Evolutionary conservation across 1,140 invertebrate species (phyloP).

Genomic region (Drosophila melanogaster): DNA sequence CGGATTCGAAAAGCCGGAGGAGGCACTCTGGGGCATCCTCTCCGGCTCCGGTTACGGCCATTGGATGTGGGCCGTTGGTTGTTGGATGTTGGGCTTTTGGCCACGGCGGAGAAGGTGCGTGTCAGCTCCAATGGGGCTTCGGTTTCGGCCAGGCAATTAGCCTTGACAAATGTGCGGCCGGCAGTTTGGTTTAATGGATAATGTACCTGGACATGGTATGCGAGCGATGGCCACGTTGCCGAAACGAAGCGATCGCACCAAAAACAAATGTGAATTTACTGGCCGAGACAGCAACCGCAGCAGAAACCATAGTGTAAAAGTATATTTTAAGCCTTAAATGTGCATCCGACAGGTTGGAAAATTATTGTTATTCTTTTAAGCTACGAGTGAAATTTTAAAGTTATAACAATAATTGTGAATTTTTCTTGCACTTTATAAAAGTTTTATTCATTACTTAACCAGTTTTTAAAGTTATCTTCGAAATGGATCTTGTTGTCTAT

Average conservation of each 20-base stretch:
- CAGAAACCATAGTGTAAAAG: conserved; percentile 38
- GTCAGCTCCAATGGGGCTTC: conserved; percentile 64
- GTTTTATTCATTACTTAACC: not conserved
- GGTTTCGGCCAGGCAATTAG: conserved; percentile 63
- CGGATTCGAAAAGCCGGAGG: conserved; percentile 21
- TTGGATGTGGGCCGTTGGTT: conserved; percentile 14
- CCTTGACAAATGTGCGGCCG: conserved; percentile 73
- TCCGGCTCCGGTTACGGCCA: conserved; percentile 8
- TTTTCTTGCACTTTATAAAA: not conserved
- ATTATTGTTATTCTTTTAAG: conserved; percentile 46
- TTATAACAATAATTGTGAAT: conserved; percentile 11
- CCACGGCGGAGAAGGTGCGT: conserved; percentile 47
- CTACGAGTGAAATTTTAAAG: conserved; percentile 21
- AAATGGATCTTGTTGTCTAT: not conserved
- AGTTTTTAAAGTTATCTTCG: not conserved
- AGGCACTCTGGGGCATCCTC: conserved; percentile 38
- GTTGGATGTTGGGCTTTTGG: conserved; percentile 9
- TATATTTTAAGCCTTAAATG: conserved; percentile 51
- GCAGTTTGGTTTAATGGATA: conserved; percentile 73
- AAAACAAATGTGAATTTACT: conserved; percentile 39
- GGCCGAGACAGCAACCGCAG: conserved; percentile 30
- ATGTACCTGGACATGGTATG: conserved; percentile 61
- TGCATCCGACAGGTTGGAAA: conserved; percentile 43
- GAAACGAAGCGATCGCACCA: not conserved
- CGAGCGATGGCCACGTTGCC: conserved; percentile 17